These are phyloP conservation scores for Drosophila histrio DNA, from an alignment of 2,888 invertebrate genomes.

Conservation along the genomic window DNA sequence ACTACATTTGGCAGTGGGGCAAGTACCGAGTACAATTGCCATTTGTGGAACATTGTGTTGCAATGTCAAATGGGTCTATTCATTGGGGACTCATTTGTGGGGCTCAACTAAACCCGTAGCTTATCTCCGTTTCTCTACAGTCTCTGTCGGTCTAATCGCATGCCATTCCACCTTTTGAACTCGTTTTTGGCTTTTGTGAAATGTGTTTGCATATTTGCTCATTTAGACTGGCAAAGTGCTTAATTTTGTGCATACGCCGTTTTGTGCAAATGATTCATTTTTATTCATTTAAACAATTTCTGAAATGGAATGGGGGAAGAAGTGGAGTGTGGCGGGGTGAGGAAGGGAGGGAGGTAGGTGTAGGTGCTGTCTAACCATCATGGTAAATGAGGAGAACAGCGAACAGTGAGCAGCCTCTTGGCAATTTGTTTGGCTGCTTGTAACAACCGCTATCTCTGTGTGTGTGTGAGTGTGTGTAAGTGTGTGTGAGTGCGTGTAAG, in stretches of 20 bases:
- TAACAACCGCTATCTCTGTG: conserved; percentile 37
- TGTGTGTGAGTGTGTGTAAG: conserved; percentile 10
- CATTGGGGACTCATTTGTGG: conserved; percentile 33
- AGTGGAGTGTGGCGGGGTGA: neutral
- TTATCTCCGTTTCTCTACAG: conserved; percentile 14
- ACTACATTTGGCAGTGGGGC: conserved; percentile 15
- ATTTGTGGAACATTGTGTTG: neutral
- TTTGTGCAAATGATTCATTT: conserved; percentile 65
- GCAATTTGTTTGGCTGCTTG: conserved; percentile 70
- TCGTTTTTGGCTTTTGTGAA: conserved; percentile 16
- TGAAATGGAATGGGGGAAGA: neutral
- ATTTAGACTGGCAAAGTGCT: conserved; percentile 56
- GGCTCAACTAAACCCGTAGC: conserved; percentile 24
- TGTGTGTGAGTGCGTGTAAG: conserved; percentile 17
- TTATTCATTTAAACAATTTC: conserved; percentile 73
- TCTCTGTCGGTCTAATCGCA: conserved; percentile 10
- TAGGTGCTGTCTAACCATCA: neutral
- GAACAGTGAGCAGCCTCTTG: conserved; percentile 27
- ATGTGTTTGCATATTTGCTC: conserved; percentile 34
- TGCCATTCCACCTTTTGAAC: conserved; percentile 27
- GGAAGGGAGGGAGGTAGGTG: neutral
- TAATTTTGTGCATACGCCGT: conserved; percentile 47
- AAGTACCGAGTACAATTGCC: conserved; percentile 8
- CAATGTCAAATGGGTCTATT: conserved; percentile 5
- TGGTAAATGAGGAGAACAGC: conserved; percentile 1